Conservation (phyloP, 2,113 vertebrate genomes). For the Oceanites oceanicus region DNA sequence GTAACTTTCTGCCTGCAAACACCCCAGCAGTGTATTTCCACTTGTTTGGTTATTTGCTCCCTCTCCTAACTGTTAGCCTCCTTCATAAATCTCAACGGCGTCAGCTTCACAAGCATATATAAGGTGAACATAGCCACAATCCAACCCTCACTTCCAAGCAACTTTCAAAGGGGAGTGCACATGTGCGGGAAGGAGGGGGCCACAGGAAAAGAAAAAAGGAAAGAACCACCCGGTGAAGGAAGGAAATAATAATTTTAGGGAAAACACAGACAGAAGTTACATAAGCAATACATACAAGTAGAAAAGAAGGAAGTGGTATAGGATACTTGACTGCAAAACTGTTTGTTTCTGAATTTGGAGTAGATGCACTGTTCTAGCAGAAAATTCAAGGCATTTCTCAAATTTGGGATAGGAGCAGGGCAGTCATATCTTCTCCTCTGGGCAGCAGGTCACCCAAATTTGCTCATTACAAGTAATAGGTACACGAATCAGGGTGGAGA, state of each 20-base stretch:
- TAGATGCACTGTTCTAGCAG: neutral
- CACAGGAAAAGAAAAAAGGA: neutral
- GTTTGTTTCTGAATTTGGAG: neutral
- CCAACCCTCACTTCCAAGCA: neutral
- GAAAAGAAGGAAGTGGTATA: neutral
- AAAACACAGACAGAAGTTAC: neutral
- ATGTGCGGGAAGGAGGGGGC: neutral
- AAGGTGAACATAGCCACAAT: neutral
- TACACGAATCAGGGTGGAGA: neutral
- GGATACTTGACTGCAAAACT: fast-evolving
- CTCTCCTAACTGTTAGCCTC: neutral
- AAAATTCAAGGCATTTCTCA: neutral
- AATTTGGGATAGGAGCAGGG: neutral
- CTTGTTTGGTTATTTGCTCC: neutral
- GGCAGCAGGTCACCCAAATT: neutral
- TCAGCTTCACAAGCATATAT: neutral
- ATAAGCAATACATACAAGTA: neutral
- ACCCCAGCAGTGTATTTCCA: neutral
- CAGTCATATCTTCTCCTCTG: neutral
- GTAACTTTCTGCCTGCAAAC: neutral
- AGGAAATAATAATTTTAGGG: neutral
- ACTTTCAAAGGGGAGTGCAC: neutral
- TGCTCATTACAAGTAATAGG: neutral
- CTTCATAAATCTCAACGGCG: neutral
- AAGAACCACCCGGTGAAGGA: neutral